Evolutionary conservation across 2,113 vertebrate species (phyloP).

Genomic region (Stomatorhinus ivindoensis): DNA sequence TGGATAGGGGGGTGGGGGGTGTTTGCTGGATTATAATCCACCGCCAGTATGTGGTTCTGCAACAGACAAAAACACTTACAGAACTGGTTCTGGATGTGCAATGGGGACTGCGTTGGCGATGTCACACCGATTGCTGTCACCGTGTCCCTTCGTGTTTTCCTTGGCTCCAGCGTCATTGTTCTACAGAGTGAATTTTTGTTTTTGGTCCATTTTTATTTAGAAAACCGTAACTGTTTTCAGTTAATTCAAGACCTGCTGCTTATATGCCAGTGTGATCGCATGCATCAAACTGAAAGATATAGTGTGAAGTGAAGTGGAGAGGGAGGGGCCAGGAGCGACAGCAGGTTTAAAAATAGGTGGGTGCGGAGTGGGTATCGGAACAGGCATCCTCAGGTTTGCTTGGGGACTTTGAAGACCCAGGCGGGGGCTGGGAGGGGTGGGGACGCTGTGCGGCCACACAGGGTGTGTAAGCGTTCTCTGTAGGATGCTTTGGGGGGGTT

Average conservation of each 20-base stretch:
- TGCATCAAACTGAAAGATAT: background rate
- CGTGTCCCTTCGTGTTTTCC: background rate
- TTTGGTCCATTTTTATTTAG: background rate
- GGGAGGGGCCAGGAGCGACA: background rate
- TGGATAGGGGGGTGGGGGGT: background rate
- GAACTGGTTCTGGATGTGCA: background rate
- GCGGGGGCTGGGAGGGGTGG: background rate
- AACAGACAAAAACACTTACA: background rate
- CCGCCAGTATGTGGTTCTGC: background rate
- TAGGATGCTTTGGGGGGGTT: background rate
- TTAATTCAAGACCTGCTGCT: background rate
- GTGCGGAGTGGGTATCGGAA: background rate
- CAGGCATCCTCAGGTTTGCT: background rate
- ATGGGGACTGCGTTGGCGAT: background rate
- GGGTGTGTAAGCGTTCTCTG: background rate
- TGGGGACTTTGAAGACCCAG: background rate
- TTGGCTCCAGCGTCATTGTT: background rate
- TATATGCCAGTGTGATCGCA: background rate
- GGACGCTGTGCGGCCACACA: background rate
- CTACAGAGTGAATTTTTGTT: background rate
- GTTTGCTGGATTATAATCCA: background rate
- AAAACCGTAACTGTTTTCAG: background rate
- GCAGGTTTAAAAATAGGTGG: background rate
- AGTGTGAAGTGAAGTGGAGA: background rate
- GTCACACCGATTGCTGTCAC: background rate